These are phyloP conservation scores for Dysdera silvatica DNA, from an alignment of 1,140 invertebrate species.

Conservation along the genomic window DNA sequence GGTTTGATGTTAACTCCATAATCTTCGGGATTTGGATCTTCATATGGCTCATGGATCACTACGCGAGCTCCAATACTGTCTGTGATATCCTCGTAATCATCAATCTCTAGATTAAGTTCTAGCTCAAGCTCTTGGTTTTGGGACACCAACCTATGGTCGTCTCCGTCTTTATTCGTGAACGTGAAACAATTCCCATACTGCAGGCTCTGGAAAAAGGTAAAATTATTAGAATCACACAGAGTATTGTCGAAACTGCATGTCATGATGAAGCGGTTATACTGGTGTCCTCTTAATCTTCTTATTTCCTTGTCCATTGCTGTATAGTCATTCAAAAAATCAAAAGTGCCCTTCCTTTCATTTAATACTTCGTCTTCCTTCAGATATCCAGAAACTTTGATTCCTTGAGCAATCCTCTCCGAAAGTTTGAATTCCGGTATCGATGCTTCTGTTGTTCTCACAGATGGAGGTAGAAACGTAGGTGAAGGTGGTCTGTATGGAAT, in stretches of 20 bases:
- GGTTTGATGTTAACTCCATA: conserved; percentile 42
- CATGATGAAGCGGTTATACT: background rate
- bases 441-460: background rate
- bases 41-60: conserved; percentile 39
- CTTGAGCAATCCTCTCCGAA: background rate
- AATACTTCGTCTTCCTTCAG: background rate
- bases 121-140: conserved; percentile 1
- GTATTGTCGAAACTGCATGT: background rate
- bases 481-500: background rate
- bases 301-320: background rate
- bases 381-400: background rate
- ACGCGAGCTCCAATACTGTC: conserved; percentile 39
- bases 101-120: background rate
- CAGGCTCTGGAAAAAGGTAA: background rate
- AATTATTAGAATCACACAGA: background rate
- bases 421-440: background rate
- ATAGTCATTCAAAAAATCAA: background rate
- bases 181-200: conserved; percentile 12
- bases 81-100: background rate
- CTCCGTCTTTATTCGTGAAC: too few species aligned
- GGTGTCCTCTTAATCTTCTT: background rate
- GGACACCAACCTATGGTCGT: too few species aligned
- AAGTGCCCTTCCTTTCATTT: background rate
- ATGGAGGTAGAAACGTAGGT: background rate
- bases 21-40: conserved; percentile 43